Evolutionary conservation across 2,113 vertebrate genomes (phyloP), one percentile per base, ranked within the genome.

Genomic region (Chionis minor): DNA sequence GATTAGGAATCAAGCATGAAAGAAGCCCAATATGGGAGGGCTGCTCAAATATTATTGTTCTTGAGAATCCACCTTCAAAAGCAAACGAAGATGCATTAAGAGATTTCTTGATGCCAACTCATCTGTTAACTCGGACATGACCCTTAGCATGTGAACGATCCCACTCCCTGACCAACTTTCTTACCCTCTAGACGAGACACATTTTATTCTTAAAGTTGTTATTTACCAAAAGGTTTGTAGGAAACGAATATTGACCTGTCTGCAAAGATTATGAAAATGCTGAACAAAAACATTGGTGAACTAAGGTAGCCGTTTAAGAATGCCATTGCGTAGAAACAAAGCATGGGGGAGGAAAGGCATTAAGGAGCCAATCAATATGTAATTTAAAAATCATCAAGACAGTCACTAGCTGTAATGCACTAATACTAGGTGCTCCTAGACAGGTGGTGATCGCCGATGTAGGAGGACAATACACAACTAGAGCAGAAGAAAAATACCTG

Each of bases 341-440:
- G 80, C 45, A 26, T 23, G 35, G 30, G 23, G 40, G 59, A 91
- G 69, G 65, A 90, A 81, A 86, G n/a, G 52, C 40, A 35, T 45
- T 78, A 55, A 67, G 78, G 19, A 72, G 47, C 70, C 71, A 90
- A 95, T 95, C 90, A 52, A 95, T 95, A 94, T 1, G 62, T 87
- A 85, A 95, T 96, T 96, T 92, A 69, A 89, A 96, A 58, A 73
- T 87, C 78, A 95, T 87, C 85, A 89, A 61, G 90, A 52, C 16
- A n/a, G 20, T 78, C 72, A 35, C 28, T 55, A n/a, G 28, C 44
- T 71, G 62, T 67, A 94, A 95, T 56, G 81, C 40, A 75, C 61
- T 85, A 21, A 49, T 72, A 47, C 49, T 51, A 44, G 67, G 72
- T 66, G 83, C 75, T 62, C 33, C 44, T 26, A 13, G 12, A 30